Conservation (phyloP, 30 jellyfish, hydroid and myxozoan species). For the Morbakka virulenta region DNA sequence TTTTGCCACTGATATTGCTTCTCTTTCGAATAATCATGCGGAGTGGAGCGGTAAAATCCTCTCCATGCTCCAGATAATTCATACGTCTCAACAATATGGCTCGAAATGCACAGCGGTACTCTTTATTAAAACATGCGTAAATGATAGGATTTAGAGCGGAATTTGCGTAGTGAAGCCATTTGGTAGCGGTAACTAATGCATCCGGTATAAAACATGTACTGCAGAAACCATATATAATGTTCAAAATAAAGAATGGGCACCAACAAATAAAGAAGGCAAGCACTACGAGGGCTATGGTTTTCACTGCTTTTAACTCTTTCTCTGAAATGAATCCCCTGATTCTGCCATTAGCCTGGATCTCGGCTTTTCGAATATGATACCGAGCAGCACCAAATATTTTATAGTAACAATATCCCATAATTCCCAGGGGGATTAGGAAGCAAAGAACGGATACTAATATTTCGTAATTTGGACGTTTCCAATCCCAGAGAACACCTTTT, state of each 20-base stretch:
- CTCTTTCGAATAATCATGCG: background rate
- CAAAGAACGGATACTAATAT: conserved; percentile 49
- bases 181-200: conserved; percentile 50
- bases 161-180: conserved; percentile 86
- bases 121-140: conserved; percentile 71
- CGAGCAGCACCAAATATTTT: conserved; percentile 63
- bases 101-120: conserved; percentile 62
- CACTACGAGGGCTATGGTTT: conserved; percentile 66
- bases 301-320: conserved; percentile 68
- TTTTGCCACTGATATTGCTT: background rate
- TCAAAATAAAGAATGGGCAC: conserved; percentile 72
- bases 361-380: conserved; percentile 24
- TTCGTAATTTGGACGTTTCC: conserved; percentile 62
- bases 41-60: background rate
- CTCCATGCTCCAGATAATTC: background rate
- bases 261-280: conserved; percentile 82
- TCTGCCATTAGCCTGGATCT: background rate
- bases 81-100: conserved; percentile 40
- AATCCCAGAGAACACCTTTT: conserved; percentile 32
- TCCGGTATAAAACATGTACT: conserved; percentile 36
- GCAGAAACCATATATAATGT: conserved; percentile 45
- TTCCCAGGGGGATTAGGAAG: conserved; percentile 37
- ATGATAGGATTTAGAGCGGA: conserved; percentile 74
- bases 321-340: conserved; percentile 2
- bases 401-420: conserved; percentile 57